These are phyloP conservation scores for Thymelicus acteon DNA, from an alignment of 2,888 invertebrate genomes.

Conservation along the genomic window DNA sequence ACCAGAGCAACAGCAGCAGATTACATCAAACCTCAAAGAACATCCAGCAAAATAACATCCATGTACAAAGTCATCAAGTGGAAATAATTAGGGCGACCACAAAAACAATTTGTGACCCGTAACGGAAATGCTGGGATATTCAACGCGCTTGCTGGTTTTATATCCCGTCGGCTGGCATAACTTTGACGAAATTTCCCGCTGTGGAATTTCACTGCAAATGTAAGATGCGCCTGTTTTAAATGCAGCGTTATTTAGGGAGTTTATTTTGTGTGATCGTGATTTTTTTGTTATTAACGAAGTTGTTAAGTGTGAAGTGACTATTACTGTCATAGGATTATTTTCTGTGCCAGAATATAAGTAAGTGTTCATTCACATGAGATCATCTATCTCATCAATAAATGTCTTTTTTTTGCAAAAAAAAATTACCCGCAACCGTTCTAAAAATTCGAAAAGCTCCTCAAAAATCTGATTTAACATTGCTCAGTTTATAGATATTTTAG, in stretches of 20 bases:
- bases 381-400: too few relatives aligned
- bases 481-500: too few relatives aligned
- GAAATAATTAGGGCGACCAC: constrained; percentile 77
- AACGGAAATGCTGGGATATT: constrained; percentile 54
- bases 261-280: background rate
- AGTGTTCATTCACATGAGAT: too few relatives aligned
- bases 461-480: too few relatives aligned
- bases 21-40: constrained; percentile 5
- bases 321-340: too few relatives aligned
- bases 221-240: constrained; percentile 20
- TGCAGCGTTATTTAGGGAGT: constrained; percentile 5
- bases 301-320: too few relatives aligned
- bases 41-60: constrained; percentile 31
- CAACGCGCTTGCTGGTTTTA: constrained; percentile 40
- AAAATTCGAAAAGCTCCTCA: too few relatives aligned
- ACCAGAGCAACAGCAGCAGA: background rate
- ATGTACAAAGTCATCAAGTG: constrained; percentile 68
- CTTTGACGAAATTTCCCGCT: constrained; percentile 42
- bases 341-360: too few relatives aligned
- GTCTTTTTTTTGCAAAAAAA: too few relatives aligned
- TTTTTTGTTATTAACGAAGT: background rate
- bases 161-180: constrained; percentile 39
- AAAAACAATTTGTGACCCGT: constrained; percentile 82
- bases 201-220: constrained; percentile 26
- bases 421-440: too few relatives aligned